Conservation (phyloP, 2,888 invertebrate species). For the Cosmorhoe ocellata region DNA sequence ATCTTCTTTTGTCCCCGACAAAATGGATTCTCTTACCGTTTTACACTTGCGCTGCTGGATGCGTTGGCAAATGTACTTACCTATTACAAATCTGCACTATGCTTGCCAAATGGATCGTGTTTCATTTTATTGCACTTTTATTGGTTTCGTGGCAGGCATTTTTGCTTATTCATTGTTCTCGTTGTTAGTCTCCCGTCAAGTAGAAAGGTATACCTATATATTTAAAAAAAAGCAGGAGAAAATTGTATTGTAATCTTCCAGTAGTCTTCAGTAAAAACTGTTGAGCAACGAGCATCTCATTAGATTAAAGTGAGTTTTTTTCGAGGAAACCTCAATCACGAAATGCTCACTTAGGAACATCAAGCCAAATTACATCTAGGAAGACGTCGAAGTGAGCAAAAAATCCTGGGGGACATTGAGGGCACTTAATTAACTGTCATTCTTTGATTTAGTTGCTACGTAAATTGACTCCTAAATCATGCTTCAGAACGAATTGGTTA, state of each 20-base stretch:
- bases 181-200: no score
- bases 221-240: no score
- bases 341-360: no score
- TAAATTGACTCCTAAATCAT: conserved; percentile 16
- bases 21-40: conserved; percentile 7
- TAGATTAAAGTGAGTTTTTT: conserved; percentile 2
- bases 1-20: conserved; percentile 8
- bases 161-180: neutral
- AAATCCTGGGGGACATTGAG: neutral
- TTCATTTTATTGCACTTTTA: neutral
- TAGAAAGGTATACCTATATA: no score
- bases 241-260: no score
- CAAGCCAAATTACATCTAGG: conserved; percentile 4
- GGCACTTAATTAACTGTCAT: conserved; percentile 19
- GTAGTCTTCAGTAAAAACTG: no score
- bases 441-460: conserved; percentile 12
- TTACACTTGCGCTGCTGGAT: neutral
- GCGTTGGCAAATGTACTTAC: neutral
- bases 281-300: neutral
- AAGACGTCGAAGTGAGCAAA: conserved; percentile 10
- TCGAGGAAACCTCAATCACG: conserved; percentile 4
- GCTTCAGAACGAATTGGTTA: conserved; percentile 9
- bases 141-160: neutral
- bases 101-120: conserved; percentile 7
- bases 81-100: conserved; percentile 1